These are phyloP conservation scores for Intellagama lesueurii DNA, from an alignment of 2,797 vertebrate genomes.

Conservation along the genomic window DNA sequence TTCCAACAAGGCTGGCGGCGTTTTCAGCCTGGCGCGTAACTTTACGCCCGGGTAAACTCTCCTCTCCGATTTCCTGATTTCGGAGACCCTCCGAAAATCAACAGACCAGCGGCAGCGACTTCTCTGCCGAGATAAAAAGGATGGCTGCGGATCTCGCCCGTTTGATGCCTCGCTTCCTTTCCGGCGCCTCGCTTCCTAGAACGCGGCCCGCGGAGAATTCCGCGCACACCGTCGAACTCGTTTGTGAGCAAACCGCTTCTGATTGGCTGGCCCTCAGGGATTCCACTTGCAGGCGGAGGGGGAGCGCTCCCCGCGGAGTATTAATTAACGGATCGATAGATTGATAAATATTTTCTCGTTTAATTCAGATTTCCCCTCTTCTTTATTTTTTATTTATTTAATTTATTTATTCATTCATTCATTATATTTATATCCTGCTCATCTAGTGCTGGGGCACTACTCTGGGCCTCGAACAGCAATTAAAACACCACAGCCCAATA, in stretches of 20 bases:
- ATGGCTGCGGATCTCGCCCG: background rate
- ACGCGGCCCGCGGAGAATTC: background rate
- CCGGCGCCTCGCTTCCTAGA: background rate
- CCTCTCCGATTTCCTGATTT: background rate
- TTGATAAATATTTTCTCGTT: too few relatives aligned
- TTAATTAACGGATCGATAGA: too few relatives aligned
- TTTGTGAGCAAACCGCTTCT: constrained; percentile 42
- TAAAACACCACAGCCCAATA: too few relatives aligned
- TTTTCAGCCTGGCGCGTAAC: background rate
- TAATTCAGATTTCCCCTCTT: too few relatives aligned
- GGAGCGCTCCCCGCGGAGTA: background rate
- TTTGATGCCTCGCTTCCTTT: background rate
- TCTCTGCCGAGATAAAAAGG: background rate
- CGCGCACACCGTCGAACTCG: constrained; percentile 16
- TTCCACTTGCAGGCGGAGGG: background rate
- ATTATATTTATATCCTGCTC: too few relatives aligned
- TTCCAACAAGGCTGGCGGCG: too few relatives aligned
- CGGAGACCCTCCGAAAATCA: too few relatives aligned
- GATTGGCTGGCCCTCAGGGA: background rate
- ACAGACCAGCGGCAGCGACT: background rate
- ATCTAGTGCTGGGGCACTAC: too few relatives aligned
- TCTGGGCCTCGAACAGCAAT: too few relatives aligned
- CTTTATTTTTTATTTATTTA: too few relatives aligned
- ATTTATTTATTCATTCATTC: too few relatives aligned
- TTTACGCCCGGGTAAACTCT: background rate